phyloP scores from a whole-genome alignment of 2,888 invertebrate genomes.

The Cloeon dipterum region DNA sequence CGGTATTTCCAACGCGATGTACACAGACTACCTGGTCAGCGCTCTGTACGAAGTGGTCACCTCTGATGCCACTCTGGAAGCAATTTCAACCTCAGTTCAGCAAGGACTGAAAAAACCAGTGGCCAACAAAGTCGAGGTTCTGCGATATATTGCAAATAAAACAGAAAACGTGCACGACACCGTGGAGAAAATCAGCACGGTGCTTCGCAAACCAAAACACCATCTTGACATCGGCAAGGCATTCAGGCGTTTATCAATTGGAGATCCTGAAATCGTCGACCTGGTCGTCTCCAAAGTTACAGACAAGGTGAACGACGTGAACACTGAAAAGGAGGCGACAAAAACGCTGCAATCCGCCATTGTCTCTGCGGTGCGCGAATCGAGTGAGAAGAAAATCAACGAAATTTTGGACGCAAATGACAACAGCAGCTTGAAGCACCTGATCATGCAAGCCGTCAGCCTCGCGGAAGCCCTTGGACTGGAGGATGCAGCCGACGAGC shows the following conservation, averaged over 20 bases:
- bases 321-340: conserved; percentile 36
- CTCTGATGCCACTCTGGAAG: background rate
- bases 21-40: background rate
- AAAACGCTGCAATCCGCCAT: conserved; percentile 43
- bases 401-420: conserved; percentile 19
- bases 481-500: conserved; percentile 32
- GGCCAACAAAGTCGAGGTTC: conserved; percentile 36
- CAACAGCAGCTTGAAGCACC: conserved; percentile 15
- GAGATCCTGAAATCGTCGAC: conserved; percentile 32
- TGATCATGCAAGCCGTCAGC: conserved; percentile 38
- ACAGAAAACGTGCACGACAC: background rate
- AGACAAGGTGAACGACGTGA: conserved; percentile 30
- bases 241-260: conserved; percentile 37
- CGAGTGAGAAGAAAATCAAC: conserved; percentile 31
- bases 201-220: background rate
- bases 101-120: background rate
- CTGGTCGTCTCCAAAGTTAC: conserved; percentile 34
- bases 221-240: conserved; percentile 29
- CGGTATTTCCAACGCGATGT: background rate
- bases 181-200: conserved; percentile 20
- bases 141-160: conserved; percentile 16
- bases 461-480: conserved; percentile 45
- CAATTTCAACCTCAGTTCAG: background rate
- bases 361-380: conserved; percentile 35
- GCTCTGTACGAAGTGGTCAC: background rate